Conservation (phyloP, 2,797 vertebrate genomes). For the Hypotaenidia okinawae region DNA sequence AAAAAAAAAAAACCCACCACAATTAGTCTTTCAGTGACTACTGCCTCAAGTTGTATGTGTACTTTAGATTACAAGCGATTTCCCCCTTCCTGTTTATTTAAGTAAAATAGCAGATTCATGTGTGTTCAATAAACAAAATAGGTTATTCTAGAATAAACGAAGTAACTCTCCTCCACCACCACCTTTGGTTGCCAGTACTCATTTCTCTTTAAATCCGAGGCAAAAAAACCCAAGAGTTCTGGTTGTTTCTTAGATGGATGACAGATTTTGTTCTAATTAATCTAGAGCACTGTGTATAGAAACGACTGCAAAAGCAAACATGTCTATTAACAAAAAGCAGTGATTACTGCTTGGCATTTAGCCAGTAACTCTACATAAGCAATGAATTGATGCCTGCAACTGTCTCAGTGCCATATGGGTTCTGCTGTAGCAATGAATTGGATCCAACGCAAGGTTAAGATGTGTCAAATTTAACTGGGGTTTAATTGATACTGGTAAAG, state of each 20-base stretch:
- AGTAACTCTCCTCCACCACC: not conserved
- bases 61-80: not conserved
- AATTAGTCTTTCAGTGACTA: not conserved
- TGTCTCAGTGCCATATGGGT: constrained; percentile 89
- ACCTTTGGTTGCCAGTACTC: not conserved
- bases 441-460: constrained; percentile 89
- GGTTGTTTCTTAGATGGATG: constrained; percentile 78
- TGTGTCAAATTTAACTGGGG: constrained; percentile 91
- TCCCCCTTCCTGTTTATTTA: not conserved
- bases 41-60: not conserved
- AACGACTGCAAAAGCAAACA: constrained; percentile 88
- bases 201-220: constrained; percentile 66
- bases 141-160: constrained; percentile 14
- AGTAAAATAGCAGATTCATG: not conserved
- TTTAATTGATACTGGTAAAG: constrained; percentile 92
- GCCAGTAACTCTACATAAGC: constrained; percentile 83
- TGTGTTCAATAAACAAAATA: not conserved
- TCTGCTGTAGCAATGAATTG: constrained; percentile 88
- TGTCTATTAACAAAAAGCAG: constrained; percentile 88
- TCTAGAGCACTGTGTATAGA: constrained; percentile 82
- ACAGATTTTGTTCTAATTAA: constrained; percentile 86
- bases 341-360: constrained; percentile 81
- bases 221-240: constrained; percentile 53
- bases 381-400: constrained; percentile 83
- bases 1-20: not conserved